Base-by-base conservation (phyloP, 1,140 invertebrate species). In the Leptonema lineaticorne region DNA sequence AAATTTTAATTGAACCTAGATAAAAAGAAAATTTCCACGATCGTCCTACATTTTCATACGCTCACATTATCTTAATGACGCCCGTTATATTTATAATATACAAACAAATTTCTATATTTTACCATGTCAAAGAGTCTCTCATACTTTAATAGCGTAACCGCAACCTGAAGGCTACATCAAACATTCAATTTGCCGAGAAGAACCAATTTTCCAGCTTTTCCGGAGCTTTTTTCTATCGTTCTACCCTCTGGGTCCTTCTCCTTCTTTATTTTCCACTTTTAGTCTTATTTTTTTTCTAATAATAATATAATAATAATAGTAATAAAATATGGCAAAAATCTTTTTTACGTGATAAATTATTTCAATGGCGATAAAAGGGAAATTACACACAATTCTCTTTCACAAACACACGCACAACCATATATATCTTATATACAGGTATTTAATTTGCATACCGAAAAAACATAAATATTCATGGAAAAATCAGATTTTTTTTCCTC, bases 81-180 rank as follows among this genome's bases (percentile, higher is more conserved):
- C 20, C 24, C 50, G 2, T 53, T 53, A 7, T 53, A 53, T 26
- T 26, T 53, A 24, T 53, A 26, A 53, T 53, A 26, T 45, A n/a
- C n/a, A 45, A 53, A 53, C 14, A 26, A 53, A 1, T 53, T 53
- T 11, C 22, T 11, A 53, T 53, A 24, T 53, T 26, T 4, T 24
- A 24, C 22, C 20, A 26, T 14, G 50, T 53, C 50, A 53, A 53
- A 53, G 24, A 18, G n/a, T n/a, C 50, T 53, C 9, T 16, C 50
- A 53, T 53, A 26, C 50, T 53, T 53, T 53, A 53, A 53, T 53
- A 53, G 50, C 22, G 20, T 59, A 59, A 59, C 57, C 57, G 57
- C 57, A 59, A 59, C 57, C 24, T 59, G 57, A 59, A 59, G 57
- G 57, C 57, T 59, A 59, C 57, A 59, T 59, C 57, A 59, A 59